Conservation (phyloP, 2,888 invertebrate species). For the Coelinius sp. region DNA sequence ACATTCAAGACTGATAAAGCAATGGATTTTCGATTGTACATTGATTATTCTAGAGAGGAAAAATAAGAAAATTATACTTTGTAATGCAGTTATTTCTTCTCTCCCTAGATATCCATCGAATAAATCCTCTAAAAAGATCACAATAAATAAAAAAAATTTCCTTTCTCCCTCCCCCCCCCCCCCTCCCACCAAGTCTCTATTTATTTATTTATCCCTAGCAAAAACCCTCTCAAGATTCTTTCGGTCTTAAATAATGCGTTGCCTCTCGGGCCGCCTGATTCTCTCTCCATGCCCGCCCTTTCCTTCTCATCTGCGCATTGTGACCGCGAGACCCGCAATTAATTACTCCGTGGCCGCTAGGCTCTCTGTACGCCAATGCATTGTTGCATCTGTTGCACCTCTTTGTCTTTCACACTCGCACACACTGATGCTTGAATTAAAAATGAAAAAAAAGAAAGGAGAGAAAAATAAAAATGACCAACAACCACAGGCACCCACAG, state of each 20-base stretch:
- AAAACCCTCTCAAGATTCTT: slow-evolving; percentile 42
- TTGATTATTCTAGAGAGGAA: not conserved
- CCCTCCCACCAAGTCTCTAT: not conserved
- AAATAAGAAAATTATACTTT: not conserved
- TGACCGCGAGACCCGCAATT: slow-evolving; percentile 63
- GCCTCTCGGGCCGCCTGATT: slow-evolving; percentile 19
- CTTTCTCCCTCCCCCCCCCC: too few species aligned
- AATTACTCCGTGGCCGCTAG: slow-evolving; percentile 65
- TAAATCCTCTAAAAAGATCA: not conserved
- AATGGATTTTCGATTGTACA: not conserved
- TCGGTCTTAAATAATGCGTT: slow-evolving; percentile 30
- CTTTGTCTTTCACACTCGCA: slow-evolving; percentile 33
- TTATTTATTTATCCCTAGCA: slow-evolving; percentile 10
- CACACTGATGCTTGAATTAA: slow-evolving; percentile 4
- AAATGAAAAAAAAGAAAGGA: not conserved
- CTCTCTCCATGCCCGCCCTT: slow-evolving; percentile 35
- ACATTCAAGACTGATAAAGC: not conserved
- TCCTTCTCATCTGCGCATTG: slow-evolving; percentile 51
- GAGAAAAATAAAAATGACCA: not conserved
- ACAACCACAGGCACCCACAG: slow-evolving; percentile 24
- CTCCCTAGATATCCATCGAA: not conserved
- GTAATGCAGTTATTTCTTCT: not conserved
- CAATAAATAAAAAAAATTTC: not conserved
- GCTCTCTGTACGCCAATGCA: slow-evolving; percentile 49
- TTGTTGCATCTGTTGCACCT: slow-evolving; percentile 60